Percentiles rank a stretch among this genome's conserved stretches.
Conservation (phyloP, 1,140 invertebrate species). For the Sweltsa coloradensis region DNA sequence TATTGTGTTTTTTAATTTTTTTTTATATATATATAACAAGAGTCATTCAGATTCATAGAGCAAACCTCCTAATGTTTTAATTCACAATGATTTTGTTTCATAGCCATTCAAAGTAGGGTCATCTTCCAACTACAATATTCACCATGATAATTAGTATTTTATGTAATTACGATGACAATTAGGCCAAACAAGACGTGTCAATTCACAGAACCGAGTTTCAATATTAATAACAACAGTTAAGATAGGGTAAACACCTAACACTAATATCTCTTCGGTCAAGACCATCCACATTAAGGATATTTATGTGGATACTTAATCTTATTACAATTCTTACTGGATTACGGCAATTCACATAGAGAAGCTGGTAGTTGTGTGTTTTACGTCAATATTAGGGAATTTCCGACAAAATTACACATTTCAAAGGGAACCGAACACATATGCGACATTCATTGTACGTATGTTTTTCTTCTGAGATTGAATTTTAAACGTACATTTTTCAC, state of each 20-base stretch:
- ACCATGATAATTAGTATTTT: neutral
- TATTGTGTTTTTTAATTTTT: conserved; percentile 1
- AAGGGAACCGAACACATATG: conserved; percentile 3
- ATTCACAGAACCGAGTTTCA: conserved; percentile 13
- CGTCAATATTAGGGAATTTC: neutral
- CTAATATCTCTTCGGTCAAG: conserved; percentile 10
- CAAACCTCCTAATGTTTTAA: neutral
- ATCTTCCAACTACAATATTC: neutral
- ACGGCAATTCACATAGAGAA: neutral
- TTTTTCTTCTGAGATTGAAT: too few relatives aligned
- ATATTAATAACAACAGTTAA: conserved; percentile 8
- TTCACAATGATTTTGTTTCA: conserved; percentile 1
- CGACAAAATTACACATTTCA: neutral
- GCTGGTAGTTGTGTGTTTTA: neutral
- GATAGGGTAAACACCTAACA: conserved; percentile 12
- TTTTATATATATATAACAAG: conserved; percentile 3
- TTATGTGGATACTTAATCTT: neutral
- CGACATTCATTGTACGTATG: too few relatives aligned
- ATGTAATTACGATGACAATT: conserved; percentile 6
- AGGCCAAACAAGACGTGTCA: conserved; percentile 12
- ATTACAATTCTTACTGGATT: neutral
- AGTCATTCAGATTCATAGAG: conserved; percentile 3
- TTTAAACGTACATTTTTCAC: too few relatives aligned
- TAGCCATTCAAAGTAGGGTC: conserved; percentile 1
- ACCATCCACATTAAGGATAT: conserved; percentile 3